Conservation (phyloP, 2,888 invertebrate genomes). For the Mythimna lalbum region DNA sequence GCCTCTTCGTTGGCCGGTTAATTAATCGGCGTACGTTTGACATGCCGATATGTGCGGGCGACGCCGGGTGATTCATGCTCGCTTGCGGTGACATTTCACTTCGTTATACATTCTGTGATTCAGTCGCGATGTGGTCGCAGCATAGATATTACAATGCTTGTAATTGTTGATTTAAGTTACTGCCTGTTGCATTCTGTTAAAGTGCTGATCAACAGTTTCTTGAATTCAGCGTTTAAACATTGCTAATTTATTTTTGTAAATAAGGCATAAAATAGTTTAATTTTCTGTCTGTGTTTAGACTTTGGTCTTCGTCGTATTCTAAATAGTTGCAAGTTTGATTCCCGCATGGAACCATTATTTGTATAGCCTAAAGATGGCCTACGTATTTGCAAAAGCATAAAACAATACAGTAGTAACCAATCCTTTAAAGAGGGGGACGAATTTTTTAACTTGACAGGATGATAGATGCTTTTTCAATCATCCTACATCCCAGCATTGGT, state of each 20-base stretch:
- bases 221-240: neutral
- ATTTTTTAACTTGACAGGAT: no score
- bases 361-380: no score
- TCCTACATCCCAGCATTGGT: neutral
- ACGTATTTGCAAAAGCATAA: no score
- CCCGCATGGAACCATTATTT: no score
- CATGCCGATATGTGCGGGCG: slow-evolving; percentile 47
- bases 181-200: neutral
- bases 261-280: neutral
- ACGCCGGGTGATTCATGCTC: slow-evolving; percentile 54
- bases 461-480: no score
- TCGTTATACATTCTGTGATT: slow-evolving; percentile 49
- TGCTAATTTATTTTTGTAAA: neutral
- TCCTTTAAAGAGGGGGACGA: no score
- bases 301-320: no score
- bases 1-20: slow-evolving; percentile 50
- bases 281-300: no score
- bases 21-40: slow-evolving; percentile 58
- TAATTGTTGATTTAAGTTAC: neutral
- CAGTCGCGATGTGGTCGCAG: slow-evolving; percentile 11
- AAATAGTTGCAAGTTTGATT: no score
- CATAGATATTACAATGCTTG: slow-evolving; percentile 14
- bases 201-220: neutral
- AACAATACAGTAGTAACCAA: no score
- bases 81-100: slow-evolving; percentile 59